A percentile compares a stretch with the other conserved stretches of the same genome.
These are phyloP conservation scores for Cryptosula pallasiana DNA, from an alignment of 2,888 invertebrate genomes.

Conservation along the genomic window DNA sequence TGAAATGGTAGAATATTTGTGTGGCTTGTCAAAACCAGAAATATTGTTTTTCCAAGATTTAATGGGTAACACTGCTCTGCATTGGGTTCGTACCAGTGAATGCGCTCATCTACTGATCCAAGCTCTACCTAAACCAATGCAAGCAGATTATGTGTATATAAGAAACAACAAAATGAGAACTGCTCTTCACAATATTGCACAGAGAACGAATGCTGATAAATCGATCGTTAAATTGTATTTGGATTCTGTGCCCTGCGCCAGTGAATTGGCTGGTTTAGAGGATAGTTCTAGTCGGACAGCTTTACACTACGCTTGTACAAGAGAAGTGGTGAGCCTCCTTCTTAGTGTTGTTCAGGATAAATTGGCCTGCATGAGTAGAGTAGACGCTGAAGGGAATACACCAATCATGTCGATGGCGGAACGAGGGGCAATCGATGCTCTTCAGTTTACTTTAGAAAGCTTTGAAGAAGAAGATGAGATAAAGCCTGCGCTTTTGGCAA, in stretches of 20 bases:
- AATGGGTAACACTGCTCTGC: not conserved
- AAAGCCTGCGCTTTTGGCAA: not conserved
- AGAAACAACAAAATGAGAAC: not conserved
- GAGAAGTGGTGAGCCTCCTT: not conserved
- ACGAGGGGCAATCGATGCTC: not conserved
- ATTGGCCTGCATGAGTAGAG: not conserved
- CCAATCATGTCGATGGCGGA: not conserved
- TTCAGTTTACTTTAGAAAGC: not conserved
- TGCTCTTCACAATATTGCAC: no score
- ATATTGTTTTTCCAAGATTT: no score
- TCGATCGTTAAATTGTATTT: no score
- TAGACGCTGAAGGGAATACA: not conserved
- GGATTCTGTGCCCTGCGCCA: no score
- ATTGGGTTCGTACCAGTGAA: not conserved
- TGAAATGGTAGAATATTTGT: no score
- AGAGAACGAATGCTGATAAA: no score
- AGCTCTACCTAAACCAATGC: not conserved
- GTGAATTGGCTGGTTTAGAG: not conserved
- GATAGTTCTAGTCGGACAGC: not conserved
- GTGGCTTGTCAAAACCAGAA: no score
- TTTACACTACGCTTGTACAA: not conserved
- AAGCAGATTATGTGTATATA: not conserved
- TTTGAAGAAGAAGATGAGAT: not conserved
- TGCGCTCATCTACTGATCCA: not conserved
- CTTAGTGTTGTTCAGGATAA: not conserved